Conservation (phyloP, 2,888 invertebrate species). For the Phragmatobia fuliginosa region DNA sequence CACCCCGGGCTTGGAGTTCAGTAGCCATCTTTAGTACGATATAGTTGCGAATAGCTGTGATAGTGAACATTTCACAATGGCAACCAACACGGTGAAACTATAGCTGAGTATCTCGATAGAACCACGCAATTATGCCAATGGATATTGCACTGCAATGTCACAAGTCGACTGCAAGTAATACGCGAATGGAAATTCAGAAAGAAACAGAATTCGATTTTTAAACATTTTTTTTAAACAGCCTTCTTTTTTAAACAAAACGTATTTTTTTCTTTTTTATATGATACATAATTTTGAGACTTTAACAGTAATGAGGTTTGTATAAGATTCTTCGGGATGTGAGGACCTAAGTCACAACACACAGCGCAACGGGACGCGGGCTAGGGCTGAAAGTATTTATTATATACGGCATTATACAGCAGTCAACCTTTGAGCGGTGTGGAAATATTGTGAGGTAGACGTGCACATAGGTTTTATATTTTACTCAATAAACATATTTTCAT, state of each 20-base stretch:
- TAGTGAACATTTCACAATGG: conserved; percentile 4
- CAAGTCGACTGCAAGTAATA: neutral
- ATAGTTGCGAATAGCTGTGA: neutral
- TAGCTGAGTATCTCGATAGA: conserved; percentile 9
- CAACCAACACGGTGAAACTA: neutral
- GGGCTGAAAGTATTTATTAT: too few relatives aligned
- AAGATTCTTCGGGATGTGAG: neutral
- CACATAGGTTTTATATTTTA: too few relatives aligned
- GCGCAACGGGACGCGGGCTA: too few relatives aligned
- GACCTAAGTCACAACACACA: too few relatives aligned
- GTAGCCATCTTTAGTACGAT: neutral
- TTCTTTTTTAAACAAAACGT: too few relatives aligned
- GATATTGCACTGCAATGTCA: neutral
- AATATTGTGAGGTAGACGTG: too few relatives aligned
- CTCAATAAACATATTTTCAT: too few relatives aligned
- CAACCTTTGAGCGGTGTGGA: too few relatives aligned
- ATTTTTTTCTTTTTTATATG: neutral
- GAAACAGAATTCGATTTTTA: neutral
- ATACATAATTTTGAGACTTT: neutral
- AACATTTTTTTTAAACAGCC: neutral
- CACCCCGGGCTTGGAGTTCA: neutral
- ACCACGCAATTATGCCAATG: conserved; percentile 5
- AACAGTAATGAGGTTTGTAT: neutral
- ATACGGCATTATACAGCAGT: too few relatives aligned
- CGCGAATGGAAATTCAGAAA: neutral